Percentiles rank a stretch among this genome's conserved stretches.
These are phyloP conservation scores for Egretta garzetta DNA, from an alignment of 2,113 vertebrate species.

Conservation along the genomic window DNA sequence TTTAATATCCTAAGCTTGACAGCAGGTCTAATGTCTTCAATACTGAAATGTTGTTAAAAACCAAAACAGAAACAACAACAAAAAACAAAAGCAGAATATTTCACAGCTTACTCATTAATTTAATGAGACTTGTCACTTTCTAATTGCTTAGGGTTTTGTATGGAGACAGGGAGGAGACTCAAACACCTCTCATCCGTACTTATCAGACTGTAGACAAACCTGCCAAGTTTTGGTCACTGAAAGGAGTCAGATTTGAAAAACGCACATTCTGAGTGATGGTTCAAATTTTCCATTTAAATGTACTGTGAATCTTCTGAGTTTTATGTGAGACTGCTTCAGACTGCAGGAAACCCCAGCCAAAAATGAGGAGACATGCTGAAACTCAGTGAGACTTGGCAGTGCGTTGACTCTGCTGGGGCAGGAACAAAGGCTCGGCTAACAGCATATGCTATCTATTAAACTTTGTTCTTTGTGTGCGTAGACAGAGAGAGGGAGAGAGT, in stretches of 20 bases:
- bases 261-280: neutral
- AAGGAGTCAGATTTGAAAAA: conserved; percentile 26
- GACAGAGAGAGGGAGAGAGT: neutral
- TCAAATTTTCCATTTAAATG: conserved; percentile 34
- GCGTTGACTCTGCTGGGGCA: neutral
- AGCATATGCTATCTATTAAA: conserved; percentile 68
- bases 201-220: conserved; percentile 7
- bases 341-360: conserved; percentile 1
- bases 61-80: neutral
- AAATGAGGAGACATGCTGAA: conserved; percentile 15
- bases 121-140: neutral
- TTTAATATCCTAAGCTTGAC: neutral
- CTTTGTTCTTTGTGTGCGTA: conserved; percentile 20
- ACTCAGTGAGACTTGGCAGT: conserved; percentile 39
- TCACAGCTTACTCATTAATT: neutral
- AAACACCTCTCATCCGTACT: neutral
- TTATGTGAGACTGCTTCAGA: neutral
- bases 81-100: neutral
- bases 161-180: neutral
- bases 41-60: neutral
- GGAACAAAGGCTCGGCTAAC: conserved; percentile 28
- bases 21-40: neutral
- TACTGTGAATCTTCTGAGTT: conserved; percentile 27
- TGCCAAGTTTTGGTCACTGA: conserved; percentile 17
- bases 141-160: neutral